These are phyloP conservation scores for Turnix velox DNA, from an alignment of 2,113 vertebrate species.

Conservation along the genomic window DNA sequence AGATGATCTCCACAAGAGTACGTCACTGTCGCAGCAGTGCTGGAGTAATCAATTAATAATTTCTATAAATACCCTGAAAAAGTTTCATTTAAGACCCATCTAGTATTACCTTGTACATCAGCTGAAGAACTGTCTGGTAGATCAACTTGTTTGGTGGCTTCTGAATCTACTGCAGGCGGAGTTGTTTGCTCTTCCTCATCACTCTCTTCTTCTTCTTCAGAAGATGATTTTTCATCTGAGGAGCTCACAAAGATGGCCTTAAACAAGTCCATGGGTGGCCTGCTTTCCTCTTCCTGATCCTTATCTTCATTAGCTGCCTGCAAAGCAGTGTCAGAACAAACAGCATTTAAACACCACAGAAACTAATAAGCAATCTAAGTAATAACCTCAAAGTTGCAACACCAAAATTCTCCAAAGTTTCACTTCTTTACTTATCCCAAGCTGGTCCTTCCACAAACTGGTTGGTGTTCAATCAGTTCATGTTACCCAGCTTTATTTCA, in stretches of 20 bases:
- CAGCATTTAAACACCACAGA: background rate
- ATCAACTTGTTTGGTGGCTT: background rate
- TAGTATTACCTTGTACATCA: constrained; percentile 33
- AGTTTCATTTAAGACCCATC: background rate
- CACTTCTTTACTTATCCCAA: background rate
- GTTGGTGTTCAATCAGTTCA: background rate
- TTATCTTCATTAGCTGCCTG: constrained; percentile 38
- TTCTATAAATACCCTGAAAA: no score
- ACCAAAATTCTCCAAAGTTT: background rate
- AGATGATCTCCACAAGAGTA: background rate
- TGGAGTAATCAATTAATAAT: background rate
- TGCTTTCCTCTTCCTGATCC: constrained; percentile 73
- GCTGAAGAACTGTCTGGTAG: background rate
- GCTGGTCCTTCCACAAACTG: background rate
- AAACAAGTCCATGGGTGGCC: constrained; percentile 92
- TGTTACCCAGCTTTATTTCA: background rate
- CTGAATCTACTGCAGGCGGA: background rate
- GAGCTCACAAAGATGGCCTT: constrained; percentile 93
- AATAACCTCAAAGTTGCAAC: background rate
- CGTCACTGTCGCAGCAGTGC: background rate
- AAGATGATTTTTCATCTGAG: constrained; percentile 88
- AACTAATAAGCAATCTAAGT: background rate
- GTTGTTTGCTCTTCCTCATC: constrained; percentile 59
- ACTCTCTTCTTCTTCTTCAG: constrained; percentile 86
- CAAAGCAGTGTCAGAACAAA: background rate